Conservation (phyloP, 2,888 invertebrate species). For the Folsomia candida region DNA sequence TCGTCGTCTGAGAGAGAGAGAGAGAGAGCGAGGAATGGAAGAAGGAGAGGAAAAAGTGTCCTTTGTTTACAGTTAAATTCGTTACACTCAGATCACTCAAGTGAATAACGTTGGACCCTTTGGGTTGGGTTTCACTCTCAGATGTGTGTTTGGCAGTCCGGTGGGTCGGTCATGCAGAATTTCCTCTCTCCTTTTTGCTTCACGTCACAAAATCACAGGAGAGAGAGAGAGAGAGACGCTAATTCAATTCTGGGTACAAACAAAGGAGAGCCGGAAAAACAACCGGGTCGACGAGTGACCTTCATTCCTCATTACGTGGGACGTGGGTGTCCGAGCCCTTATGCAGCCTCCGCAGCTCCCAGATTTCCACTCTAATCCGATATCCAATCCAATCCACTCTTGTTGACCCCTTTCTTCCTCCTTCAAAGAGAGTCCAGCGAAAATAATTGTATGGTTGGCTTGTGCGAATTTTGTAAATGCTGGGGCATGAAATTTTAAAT, state of each 20-base stretch:
- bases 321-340: background rate
- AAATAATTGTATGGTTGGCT: no score
- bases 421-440: no score
- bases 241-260: no score
- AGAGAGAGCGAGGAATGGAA: background rate
- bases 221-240: background rate
- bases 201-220: background rate
- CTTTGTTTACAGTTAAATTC: conserved; percentile 48
- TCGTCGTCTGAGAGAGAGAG: no score
- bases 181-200: background rate
- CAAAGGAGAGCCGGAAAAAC: no score
- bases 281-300: no score
- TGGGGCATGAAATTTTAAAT: no score
- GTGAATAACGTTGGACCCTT: conserved; percentile 49
- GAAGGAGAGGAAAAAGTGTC: conserved; percentile 12
- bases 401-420: no score
- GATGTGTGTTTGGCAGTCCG: conserved; percentile 17
- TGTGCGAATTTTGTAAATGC: no score
- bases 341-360: background rate
- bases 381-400: no score
- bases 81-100: conserved; percentile 49
- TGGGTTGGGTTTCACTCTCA: conserved; percentile 39
- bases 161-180: background rate
- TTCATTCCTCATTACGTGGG: background rate
- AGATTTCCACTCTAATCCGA: no score